Base-by-base conservation (phyloP, 2,888 invertebrate genomes). In the Trichopria drosophilae region DNA sequence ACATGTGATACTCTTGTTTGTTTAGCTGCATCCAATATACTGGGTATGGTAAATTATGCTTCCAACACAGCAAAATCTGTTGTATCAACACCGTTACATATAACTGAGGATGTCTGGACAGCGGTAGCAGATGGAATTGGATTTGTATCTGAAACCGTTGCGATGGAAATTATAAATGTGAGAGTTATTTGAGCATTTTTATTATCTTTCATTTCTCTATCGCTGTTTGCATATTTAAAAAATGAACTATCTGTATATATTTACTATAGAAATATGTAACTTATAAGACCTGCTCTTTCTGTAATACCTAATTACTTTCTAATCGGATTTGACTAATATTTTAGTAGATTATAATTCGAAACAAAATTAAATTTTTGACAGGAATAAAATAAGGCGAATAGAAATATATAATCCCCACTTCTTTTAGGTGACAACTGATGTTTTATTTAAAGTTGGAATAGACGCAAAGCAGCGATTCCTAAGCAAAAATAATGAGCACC, bases 401-500 rank as follows among this genome's bases (percentile, higher is more conserved):
- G 7, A 20, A 22, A 34, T 32, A 5, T 36, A 20, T 7, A 35
- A 24, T 23, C 18, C n/a, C n/a, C n/a, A n/a, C n/a, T n/a, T n/a
- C n/a, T n/a, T 45, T 16, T 15, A 64, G 61, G 29, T 44, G 23
- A 37, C 45, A 4, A 35, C 61, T 5, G 57, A 60, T 13, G 6
- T 62, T 3, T 12, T 55, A 2, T 55, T 63, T 19, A 37, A 43
- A 1, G 49, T 51, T 6, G 62, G 60, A 1, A 59, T 65, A 1
- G 66, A 67, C 47, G 28, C 57, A 3, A 65, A 57, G 15, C 65
- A 66, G 32, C 47, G 41, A 19, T 16, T 60, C 10, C 19, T 67
- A 19, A 23, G 2, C n/a, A 28, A 4, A n/a, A 37, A 23, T 16
- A 53, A 53, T n/a, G 46, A 51, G 1, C 26, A 28, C 2, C 53